Evolutionary conservation across 2,113 vertebrate species (phyloP).

Genomic region (Thryonomys swinderianus): DNA sequence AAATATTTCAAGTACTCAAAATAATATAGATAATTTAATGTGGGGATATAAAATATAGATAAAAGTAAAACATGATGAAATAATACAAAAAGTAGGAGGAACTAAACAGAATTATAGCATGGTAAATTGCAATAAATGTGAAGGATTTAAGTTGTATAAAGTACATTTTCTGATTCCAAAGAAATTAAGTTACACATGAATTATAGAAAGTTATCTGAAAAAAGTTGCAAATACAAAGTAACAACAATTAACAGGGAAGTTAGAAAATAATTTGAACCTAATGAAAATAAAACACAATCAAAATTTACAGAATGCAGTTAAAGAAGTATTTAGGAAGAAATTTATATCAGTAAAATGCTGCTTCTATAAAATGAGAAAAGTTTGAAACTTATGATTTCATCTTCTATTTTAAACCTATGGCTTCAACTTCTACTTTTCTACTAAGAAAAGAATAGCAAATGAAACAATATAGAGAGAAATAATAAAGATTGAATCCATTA

Average conservation of each 20-base stretch:
- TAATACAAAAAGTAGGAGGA: neutral
- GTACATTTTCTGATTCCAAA: neutral
- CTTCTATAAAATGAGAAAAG: neutral
- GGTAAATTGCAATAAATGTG: neutral
- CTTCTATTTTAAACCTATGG: neutral
- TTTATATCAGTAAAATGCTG: neutral
- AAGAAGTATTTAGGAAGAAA: neutral
- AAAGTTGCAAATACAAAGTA: neutral
- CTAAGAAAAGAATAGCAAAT: neutral
- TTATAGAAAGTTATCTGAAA: neutral
- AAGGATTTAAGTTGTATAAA: neutral
- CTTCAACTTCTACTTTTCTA: neutral
- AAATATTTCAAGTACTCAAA: neutral
- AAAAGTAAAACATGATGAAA: slow-evolving; percentile 23
- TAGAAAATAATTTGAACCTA: neutral
- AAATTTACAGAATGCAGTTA: neutral
- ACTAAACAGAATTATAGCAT: neutral
- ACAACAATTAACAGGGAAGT: neutral
- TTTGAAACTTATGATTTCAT: neutral
- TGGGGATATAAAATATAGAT: neutral
- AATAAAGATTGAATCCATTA: neutral
- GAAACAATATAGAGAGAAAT: neutral
- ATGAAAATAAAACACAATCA: neutral
- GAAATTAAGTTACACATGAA: neutral
- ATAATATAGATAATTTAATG: slow-evolving; percentile 10